These are phyloP conservation scores for Cheilosia impressa DNA, from an alignment of 2,888 invertebrate species.

Conservation along the genomic window DNA sequence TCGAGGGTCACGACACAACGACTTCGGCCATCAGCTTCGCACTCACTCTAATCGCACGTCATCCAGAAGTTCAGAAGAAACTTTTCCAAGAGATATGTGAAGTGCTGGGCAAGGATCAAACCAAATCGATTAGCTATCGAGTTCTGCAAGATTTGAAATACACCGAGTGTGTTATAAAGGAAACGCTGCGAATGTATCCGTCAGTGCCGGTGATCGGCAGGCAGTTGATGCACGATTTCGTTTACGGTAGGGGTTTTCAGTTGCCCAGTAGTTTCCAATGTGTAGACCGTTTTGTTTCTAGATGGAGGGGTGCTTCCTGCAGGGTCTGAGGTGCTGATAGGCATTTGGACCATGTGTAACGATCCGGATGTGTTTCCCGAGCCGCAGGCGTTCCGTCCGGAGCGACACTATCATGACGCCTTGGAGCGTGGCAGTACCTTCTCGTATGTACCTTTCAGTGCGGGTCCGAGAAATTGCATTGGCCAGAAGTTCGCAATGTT, in stretches of 20 bases:
- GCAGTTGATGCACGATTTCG: conserved; percentile 84
- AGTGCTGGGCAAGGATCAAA: conserved; percentile 77
- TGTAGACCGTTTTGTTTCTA: conserved; percentile 42
- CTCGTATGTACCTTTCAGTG: conserved; percentile 80
- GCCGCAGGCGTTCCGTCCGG: conserved; percentile 78
- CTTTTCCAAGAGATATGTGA: conserved; percentile 78
- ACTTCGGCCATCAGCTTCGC: conserved; percentile 79
- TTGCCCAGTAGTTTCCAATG: background rate
- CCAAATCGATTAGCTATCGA: conserved; percentile 70
- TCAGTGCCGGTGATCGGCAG: conserved; percentile 87
- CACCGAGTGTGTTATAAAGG: conserved; percentile 88
- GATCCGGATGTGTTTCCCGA: conserved; percentile 75
- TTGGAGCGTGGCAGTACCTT: conserved; percentile 75
- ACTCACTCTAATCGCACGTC: conserved; percentile 78
- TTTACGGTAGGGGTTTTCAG: conserved; percentile 84
- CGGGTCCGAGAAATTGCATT: conserved; percentile 84
- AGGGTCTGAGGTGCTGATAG: conserved; percentile 77
- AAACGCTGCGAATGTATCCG: conserved; percentile 86
- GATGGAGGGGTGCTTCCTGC: conserved; percentile 78
- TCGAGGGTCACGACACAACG: conserved; percentile 84
- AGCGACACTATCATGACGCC: conserved; percentile 84
- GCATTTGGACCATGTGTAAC: conserved; percentile 75
- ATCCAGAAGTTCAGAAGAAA: conserved; percentile 79
- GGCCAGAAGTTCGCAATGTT: conserved; percentile 80
- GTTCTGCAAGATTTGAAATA: conserved; percentile 79